phyloP scores from a whole-genome alignment of 2,113 vertebrate species.

The Asarcornis scutulata region DNA sequence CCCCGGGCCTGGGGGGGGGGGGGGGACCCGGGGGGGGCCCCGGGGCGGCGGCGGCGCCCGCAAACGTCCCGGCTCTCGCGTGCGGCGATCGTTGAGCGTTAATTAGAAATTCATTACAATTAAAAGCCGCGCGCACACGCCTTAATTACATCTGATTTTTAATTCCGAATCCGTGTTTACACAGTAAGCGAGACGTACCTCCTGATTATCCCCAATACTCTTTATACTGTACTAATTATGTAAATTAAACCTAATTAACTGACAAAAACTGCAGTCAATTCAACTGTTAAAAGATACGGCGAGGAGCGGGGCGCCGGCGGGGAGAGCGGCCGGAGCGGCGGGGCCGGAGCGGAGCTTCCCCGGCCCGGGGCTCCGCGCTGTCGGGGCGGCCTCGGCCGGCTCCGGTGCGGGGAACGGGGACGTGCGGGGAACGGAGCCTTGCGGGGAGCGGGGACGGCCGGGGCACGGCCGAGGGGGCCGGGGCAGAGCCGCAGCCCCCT shows the following conservation, averaged over 20 bases:
- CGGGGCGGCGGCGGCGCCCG: background rate
- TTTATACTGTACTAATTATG: conserved; percentile 89
- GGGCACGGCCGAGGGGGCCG: background rate
- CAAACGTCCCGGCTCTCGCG: conserved; percentile 76
- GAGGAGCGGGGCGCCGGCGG: background rate
- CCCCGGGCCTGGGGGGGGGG: background rate
- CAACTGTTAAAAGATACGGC: conserved; percentile 79
- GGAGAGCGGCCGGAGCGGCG: background rate
- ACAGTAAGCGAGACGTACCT: conserved; percentile 87
- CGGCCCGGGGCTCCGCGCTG: background rate
- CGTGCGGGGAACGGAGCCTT: too few relatives aligned
- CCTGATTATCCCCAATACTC: conserved; percentile 88
- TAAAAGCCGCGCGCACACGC: conserved; percentile 83
- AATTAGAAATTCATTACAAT: conserved; percentile 90
- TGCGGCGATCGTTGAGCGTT: conserved; percentile 84
- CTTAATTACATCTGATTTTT: conserved; percentile 87
- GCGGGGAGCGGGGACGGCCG: background rate
- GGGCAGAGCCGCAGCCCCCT: background rate
- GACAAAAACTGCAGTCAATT: conserved; percentile 85
- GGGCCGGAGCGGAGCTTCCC: background rate
- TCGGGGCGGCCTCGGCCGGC: background rate
- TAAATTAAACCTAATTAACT: conserved; percentile 89
- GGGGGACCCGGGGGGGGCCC: background rate
- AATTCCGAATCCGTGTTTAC: conserved; percentile 88
- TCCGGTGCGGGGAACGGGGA: too few relatives aligned